A percentile compares a stretch with the other conserved stretches of the same genome.
Conservation (phyloP, 2,888 invertebrate genomes). For the Stenchaetothrips biformis region DNA sequence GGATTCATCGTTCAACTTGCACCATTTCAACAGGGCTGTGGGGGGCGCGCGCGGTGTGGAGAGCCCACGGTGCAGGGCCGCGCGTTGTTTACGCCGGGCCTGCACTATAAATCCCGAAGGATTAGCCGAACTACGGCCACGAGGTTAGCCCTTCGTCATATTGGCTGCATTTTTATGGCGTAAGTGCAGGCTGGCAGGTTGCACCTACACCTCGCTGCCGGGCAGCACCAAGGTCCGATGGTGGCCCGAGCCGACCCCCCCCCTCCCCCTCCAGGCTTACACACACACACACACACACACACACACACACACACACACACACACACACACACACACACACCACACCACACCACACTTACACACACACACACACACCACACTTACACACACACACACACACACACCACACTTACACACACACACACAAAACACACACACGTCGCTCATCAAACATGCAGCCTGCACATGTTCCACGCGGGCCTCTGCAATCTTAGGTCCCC, state of each 20-base stretch:
- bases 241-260: too few species aligned
- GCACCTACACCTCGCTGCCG: too few species aligned
- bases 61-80: background rate
- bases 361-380: too few species aligned
- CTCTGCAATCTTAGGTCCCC: conserved; percentile 23
- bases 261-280: too few species aligned
- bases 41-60: background rate
- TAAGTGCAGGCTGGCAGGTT: too few species aligned
- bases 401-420: too few species aligned
- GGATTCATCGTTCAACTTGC: background rate
- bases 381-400: too few species aligned
- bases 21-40: background rate
- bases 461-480: background rate
- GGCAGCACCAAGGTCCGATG: too few species aligned
- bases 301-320: background rate
- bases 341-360: too few species aligned
- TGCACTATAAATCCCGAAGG: background rate
- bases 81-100: background rate
- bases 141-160: background rate
- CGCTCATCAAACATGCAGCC: conserved; percentile 5
- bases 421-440: too few species aligned
- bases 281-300: background rate
- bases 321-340: too few species aligned
- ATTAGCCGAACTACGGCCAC: background rate
- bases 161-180: too few species aligned